phyloP scores from a whole-genome alignment of 2,797 vertebrate genomes.

The Danio jaintianensis region DNA sequence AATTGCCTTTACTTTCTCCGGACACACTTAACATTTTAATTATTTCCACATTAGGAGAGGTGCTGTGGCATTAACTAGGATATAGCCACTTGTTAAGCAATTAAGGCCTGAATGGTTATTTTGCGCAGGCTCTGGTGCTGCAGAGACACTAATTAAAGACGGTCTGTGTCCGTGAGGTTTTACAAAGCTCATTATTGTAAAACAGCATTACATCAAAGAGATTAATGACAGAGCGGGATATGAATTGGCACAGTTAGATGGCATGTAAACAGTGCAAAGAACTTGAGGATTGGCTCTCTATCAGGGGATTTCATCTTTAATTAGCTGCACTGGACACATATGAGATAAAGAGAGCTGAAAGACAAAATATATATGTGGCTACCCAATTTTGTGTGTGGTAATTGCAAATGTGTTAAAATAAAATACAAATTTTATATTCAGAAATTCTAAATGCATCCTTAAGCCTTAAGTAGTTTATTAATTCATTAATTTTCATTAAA shows the following conservation, averaged over 20 bases:
- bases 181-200: slow-evolving; percentile 60
- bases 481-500: no score
- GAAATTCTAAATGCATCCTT: no score
- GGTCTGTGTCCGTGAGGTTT: slow-evolving; percentile 19
- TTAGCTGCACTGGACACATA: neutral
- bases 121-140: slow-evolving; percentile 2
- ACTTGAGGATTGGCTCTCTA: neutral
- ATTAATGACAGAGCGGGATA: slow-evolving; percentile 66
- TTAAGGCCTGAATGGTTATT: slow-evolving; percentile 47
- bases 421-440: no score
- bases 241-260: slow-evolving; percentile 28
- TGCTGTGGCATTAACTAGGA: slow-evolving; percentile 43
- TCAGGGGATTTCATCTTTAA: slow-evolving; percentile 3
- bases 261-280: slow-evolving; percentile 10
- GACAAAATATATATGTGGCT: no score
- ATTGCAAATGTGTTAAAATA: no score
- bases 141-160: slow-evolving; percentile 62
- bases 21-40: slow-evolving; percentile 24
- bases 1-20: slow-evolving; percentile 23
- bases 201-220: slow-evolving; percentile 61
- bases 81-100: slow-evolving; percentile 52
- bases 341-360: neutral
- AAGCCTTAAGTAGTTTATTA: no score
- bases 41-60: slow-evolving; percentile 43
- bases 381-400: no score